phyloP scores from a whole-genome alignment of 2,888 invertebrate genomes.

The Amblyjoppa proteus region DNA sequence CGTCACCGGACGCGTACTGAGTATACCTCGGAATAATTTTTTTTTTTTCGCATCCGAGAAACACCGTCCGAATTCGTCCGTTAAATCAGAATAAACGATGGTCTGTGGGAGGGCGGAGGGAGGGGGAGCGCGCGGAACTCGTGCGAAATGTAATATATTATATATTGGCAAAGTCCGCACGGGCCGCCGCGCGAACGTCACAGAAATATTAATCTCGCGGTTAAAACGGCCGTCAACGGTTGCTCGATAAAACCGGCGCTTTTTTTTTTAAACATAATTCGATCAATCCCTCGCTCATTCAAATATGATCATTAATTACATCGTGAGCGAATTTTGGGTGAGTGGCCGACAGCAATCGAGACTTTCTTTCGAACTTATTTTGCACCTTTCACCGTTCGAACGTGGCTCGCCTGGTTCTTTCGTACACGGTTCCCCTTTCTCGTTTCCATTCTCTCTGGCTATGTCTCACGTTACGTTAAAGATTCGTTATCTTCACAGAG shows the following conservation, averaged over 20 bases:
- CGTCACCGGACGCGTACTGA: slow-evolving; percentile 40
- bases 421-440: background rate
- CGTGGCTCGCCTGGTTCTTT: background rate
- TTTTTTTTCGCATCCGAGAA: slow-evolving; percentile 13
- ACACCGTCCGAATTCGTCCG: slow-evolving; percentile 15
- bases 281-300: slow-evolving; percentile 1
- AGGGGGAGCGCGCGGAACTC: slow-evolving; percentile 26
- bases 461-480: background rate
- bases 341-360: slow-evolving; percentile 16
- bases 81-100: slow-evolving; percentile 30
- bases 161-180: slow-evolving; percentile 47
- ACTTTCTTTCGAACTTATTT: background rate
- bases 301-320: slow-evolving; percentile 21
- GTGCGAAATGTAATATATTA: slow-evolving; percentile 43
- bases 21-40: slow-evolving; percentile 39
- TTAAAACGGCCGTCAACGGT: slow-evolving; percentile 59
- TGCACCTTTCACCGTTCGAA: background rate
- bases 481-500: slow-evolving; percentile 46
- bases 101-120: background rate
- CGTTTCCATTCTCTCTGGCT: background rate
- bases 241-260: slow-evolving; percentile 43
- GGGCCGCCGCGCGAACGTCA: slow-evolving; percentile 22
- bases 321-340: slow-evolving; percentile 4
- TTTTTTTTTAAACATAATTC: background rate
- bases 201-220: slow-evolving; percentile 40